These are phyloP conservation scores for Lethrus apterus DNA, from an alignment of 1,140 invertebrate species.

Conservation along the genomic window DNA sequence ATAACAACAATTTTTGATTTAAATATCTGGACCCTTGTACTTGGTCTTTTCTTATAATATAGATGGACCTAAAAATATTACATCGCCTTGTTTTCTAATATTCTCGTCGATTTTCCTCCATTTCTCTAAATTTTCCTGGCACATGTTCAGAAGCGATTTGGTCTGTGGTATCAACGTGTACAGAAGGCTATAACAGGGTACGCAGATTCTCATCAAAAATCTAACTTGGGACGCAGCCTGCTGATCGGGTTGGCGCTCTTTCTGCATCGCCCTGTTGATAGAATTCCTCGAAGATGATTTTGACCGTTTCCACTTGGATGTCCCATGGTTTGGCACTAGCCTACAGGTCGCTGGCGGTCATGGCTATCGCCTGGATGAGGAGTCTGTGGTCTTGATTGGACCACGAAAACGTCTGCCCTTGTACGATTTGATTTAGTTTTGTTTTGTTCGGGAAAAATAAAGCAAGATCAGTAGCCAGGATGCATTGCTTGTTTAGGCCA, in stretches of 20 bases:
- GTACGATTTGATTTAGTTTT: conserved; percentile 52
- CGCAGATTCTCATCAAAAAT: conserved; percentile 70
- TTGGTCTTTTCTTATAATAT: too few relatives aligned
- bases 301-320: conserved; percentile 72
- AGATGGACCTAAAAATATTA: too few relatives aligned
- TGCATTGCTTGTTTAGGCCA: conserved; percentile 69
- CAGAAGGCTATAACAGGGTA: conserved; percentile 71
- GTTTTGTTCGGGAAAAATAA: conserved; percentile 71
- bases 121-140: conserved; percentile 48
- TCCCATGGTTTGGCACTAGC: conserved; percentile 77
- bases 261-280: conserved; percentile 76
- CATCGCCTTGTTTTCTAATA: conserved; percentile 20
- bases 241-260: conserved; percentile 56
- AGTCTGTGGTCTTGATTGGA: conserved; percentile 52
- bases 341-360: conserved; percentile 76
- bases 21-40: too few relatives aligned
- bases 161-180: conserved; percentile 62
- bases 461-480: conserved; percentile 76
- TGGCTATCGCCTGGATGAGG: conserved; percentile 64
- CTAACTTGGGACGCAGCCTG: conserved; percentile 71
- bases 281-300: conserved; percentile 79
- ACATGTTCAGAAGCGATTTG: conserved; percentile 60
- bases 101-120: conserved; percentile 49
- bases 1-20: background rate
- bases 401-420: conserved; percentile 55